These are phyloP conservation scores for Barbus barbus DNA, from an alignment of 2,113 vertebrate species.

Conservation along the genomic window DNA sequence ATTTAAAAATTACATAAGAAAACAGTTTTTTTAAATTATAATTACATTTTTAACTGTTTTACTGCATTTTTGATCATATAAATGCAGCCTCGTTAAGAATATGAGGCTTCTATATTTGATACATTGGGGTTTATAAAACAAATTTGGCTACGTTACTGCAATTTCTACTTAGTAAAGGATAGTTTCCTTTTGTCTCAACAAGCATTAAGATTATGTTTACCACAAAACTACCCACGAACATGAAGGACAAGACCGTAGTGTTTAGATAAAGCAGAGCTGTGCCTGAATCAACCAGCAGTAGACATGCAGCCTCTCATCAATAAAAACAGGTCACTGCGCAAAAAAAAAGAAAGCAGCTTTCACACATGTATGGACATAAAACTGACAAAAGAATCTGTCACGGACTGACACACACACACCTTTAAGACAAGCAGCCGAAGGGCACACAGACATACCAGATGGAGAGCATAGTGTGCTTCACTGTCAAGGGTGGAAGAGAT, in stretches of 20 bases:
- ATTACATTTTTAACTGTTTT: too few species aligned
- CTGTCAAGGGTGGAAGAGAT: background rate
- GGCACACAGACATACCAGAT: slow-evolving; percentile 24
- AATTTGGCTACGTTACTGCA: background rate
- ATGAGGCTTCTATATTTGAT: too few species aligned
- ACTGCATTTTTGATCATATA: too few species aligned
- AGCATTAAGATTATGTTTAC: background rate
- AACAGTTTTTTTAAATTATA: too few species aligned
- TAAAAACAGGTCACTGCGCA: background rate
- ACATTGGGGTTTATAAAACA: too few species aligned
- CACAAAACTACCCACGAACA: background rate
- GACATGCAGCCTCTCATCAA: background rate
- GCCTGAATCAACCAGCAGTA: background rate
- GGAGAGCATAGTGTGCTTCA: background rate
- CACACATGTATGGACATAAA: background rate
- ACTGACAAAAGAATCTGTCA: slow-evolving; percentile 25
- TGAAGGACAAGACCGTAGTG: background rate
- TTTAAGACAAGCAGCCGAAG: background rate
- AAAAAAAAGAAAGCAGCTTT: background rate
- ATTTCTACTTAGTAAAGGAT: background rate
- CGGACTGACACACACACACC: slow-evolving; percentile 2
- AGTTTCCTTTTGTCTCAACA: background rate
- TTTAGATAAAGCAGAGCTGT: background rate
- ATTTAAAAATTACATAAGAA: too few species aligned
- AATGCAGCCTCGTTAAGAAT: too few species aligned